These are phyloP conservation scores for Pedicia rivosa DNA, from an alignment of 2,888 invertebrate species.

Conservation along the genomic window DNA sequence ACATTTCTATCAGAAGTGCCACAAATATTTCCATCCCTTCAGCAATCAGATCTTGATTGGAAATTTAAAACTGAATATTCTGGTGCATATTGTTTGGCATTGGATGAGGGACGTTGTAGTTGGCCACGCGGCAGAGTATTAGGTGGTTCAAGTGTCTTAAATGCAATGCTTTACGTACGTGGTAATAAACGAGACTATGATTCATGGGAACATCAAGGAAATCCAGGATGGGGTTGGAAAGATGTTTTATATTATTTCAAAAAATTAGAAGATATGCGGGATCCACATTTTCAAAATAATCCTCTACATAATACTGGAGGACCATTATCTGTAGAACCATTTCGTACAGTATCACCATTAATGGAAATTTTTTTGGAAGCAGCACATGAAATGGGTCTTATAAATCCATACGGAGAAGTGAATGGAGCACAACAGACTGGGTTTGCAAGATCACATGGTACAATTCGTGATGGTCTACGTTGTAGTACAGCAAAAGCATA, in stretches of 20 bases:
- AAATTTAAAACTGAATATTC: constrained; percentile 62
- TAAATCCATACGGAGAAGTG: constrained; percentile 48
- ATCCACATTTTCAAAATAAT: constrained; percentile 37
- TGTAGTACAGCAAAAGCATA: constrained; percentile 77
- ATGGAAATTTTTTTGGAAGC: constrained; percentile 52
- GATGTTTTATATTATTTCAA: constrained; percentile 61
- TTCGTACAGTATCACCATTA: constrained; percentile 51
- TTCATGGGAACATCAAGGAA: constrained; percentile 62
- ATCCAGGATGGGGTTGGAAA: constrained; percentile 60
- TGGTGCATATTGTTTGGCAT: constrained; percentile 46
- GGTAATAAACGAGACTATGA: constrained; percentile 77
- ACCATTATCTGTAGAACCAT: constrained; percentile 55
- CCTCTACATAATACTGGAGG: constrained; percentile 53
- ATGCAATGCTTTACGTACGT: constrained; percentile 79
- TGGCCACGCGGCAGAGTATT: constrained; percentile 70
- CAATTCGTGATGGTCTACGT: constrained; percentile 57
- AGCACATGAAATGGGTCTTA: constrained; percentile 43
- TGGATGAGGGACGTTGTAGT: constrained; percentile 45
- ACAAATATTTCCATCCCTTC: constrained; percentile 49
- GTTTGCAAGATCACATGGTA: constrained; percentile 60
- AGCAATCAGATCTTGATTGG: constrained; percentile 65
- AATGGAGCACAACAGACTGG: constrained; percentile 70
- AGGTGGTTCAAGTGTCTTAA: constrained; percentile 68
- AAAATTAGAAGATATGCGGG: constrained; percentile 63
- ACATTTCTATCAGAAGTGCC: constrained; percentile 57